Conservation (phyloP, 2,888 invertebrate genomes). For the Sphecodes monilicornis region DNA sequence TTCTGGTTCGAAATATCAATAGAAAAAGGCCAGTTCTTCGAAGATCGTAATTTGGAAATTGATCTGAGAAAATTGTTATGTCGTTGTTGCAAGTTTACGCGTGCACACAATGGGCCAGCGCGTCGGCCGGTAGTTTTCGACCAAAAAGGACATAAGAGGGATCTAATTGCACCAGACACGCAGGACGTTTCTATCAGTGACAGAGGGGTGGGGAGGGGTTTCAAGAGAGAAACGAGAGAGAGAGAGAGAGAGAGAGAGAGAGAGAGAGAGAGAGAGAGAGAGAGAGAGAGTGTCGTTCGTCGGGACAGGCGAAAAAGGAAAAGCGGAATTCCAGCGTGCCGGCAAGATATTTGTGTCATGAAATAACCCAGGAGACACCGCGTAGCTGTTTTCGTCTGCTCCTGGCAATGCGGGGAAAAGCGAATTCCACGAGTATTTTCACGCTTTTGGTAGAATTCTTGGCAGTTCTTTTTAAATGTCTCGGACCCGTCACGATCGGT, state of each 20-base stretch:
- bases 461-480: slow-evolving; percentile 8
- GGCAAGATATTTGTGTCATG: slow-evolving; percentile 80
- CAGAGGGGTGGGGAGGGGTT: too few species aligned
- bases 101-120: neutral
- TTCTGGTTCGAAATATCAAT: neutral
- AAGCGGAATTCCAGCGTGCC: slow-evolving; percentile 76
- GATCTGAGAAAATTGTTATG: neutral
- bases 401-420: slow-evolving; percentile 68
- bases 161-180: slow-evolving; percentile 28
- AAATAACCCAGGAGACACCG: slow-evolving; percentile 72
- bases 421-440: slow-evolving; percentile 60
- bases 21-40: neutral
- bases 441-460: slow-evolving; percentile 45
- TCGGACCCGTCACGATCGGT: neutral
- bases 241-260: neutral
- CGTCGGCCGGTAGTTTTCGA: neutral
- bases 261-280: slow-evolving; percentile 38
- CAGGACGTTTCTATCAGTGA: slow-evolving; percentile 51
- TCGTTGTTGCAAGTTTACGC: neutral
- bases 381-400: slow-evolving; percentile 69
- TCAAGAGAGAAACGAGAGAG: too few species aligned
- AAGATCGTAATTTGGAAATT: neutral
- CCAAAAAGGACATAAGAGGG: neutral
- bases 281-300: slow-evolving; percentile 63
- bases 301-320: slow-evolving; percentile 75